Evolutionary conservation across 2,113 vertebrate species (phyloP).

Genomic region (Corvus cornix): DNA sequence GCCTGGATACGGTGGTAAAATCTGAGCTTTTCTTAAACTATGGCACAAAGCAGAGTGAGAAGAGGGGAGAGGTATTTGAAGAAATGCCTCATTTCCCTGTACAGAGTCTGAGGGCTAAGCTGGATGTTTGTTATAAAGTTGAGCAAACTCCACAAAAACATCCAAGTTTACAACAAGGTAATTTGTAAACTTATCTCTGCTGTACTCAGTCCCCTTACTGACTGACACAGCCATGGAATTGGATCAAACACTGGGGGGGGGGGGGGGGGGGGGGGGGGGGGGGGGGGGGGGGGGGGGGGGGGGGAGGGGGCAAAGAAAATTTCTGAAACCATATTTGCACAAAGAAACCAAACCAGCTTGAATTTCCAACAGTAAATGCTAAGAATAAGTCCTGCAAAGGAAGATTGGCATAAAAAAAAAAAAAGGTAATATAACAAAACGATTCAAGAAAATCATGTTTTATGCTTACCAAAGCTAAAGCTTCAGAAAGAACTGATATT

Average conservation of each 20-base stretch:
- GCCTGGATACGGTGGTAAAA: neutral
- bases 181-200: neutral
- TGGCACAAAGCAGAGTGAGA: neutral
- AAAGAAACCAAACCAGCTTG: neutral
- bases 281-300: too few species aligned
- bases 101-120: neutral
- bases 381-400: neutral
- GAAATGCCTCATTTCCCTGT: neutral
- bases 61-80: neutral
- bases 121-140: neutral
- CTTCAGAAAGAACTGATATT: neutral
- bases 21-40: neutral
- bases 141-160: neutral
- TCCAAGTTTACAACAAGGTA: neutral
- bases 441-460: neutral
- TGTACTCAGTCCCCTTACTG: neutral
- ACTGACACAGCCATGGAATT: neutral
- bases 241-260: accelerated
- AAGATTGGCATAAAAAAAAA: neutral
- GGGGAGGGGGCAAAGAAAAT: neutral
- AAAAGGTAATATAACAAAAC: neutral
- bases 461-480: neutral
- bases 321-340: neutral
- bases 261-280: too few species aligned
- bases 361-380: neutral